Conservation (phyloP, 2,888 invertebrate species). For the Lepidocyrtinus sp. region DNA sequence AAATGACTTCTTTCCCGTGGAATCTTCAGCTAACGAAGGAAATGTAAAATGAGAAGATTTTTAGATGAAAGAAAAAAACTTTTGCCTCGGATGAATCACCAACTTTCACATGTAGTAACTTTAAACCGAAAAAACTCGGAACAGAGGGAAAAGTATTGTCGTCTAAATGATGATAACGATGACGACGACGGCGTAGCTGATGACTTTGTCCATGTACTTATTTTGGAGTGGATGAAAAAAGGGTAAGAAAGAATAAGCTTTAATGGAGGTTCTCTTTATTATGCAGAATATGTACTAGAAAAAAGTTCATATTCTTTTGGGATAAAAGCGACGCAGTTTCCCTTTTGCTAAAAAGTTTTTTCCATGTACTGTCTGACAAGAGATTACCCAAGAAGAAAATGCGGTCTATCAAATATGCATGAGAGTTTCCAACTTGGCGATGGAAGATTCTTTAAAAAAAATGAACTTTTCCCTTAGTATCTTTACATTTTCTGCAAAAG, state of each 20-base stretch:
- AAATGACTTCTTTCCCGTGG: not conserved
- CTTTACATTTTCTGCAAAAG: slow-evolving; percentile 43
- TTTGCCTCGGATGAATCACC: slow-evolving; percentile 20
- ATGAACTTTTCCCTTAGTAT: slow-evolving; percentile 53
- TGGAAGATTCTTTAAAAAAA: slow-evolving; percentile 40
- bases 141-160: slow-evolving; percentile 2
- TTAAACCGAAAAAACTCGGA: too few relatives aligned
- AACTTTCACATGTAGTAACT: too few relatives aligned
- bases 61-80: slow-evolving; percentile 22
- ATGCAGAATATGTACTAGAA: slow-evolving; percentile 11
- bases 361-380: slow-evolving; percentile 34
- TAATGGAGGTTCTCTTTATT: slow-evolving; percentile 13
- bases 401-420: slow-evolving; percentile 70
- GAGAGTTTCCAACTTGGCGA: slow-evolving; percentile 59
- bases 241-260: slow-evolving; percentile 16
- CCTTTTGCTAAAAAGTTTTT: not conserved
- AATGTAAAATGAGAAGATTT: slow-evolving; percentile 7
- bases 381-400: slow-evolving; percentile 67
- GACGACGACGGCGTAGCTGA: slow-evolving; percentile 30
- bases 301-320: slow-evolving; percentile 11
- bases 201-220: slow-evolving; percentile 42
- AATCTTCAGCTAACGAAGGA: not conserved
- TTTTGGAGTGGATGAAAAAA: slow-evolving; percentile 8
- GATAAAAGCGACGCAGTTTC: slow-evolving; percentile 4
- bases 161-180: slow-evolving; percentile 17